Conservation (phyloP, 1,140 invertebrate species). For the Drosophila arawakana region DNA sequence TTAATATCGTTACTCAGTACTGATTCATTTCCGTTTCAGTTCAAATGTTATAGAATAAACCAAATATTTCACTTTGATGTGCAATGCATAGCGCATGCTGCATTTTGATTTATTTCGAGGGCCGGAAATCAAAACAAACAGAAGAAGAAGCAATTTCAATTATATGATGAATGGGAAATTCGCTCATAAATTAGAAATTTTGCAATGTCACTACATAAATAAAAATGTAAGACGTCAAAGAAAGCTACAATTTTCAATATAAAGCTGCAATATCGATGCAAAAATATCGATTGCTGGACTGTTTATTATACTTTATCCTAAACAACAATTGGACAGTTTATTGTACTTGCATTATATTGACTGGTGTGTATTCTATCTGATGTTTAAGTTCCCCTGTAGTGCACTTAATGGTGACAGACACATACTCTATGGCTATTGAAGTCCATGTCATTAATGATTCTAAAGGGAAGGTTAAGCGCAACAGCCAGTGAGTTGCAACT, state of each 20-base stretch:
- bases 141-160: conserved; percentile 36
- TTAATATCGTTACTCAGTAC: conserved; percentile 37
- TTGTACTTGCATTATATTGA: not conserved
- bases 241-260: conserved; percentile 9
- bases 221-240: conserved; percentile 4
- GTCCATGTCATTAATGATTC: conserved; percentile 62
- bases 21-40: conserved; percentile 62
- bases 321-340: no score
- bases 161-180: conserved; percentile 41
- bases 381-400: not conserved
- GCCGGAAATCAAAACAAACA: conserved; percentile 59
- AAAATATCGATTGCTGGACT: no score
- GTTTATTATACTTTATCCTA: no score
- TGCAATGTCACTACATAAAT: conserved; percentile 9
- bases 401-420: conserved; percentile 48
- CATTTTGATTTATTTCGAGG: conserved; percentile 66
- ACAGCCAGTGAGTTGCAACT: conserved; percentile 25
- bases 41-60: conserved; percentile 60
- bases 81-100: conserved; percentile 2
- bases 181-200: conserved; percentile 61
- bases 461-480: conserved; percentile 4
- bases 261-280: conserved; percentile 12
- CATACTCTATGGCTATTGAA: conserved; percentile 40
- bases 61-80: conserved; percentile 61
- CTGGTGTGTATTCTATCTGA: not conserved